Conservation (phyloP, 2,888 invertebrate species). For the Plagodis dolabraria region DNA sequence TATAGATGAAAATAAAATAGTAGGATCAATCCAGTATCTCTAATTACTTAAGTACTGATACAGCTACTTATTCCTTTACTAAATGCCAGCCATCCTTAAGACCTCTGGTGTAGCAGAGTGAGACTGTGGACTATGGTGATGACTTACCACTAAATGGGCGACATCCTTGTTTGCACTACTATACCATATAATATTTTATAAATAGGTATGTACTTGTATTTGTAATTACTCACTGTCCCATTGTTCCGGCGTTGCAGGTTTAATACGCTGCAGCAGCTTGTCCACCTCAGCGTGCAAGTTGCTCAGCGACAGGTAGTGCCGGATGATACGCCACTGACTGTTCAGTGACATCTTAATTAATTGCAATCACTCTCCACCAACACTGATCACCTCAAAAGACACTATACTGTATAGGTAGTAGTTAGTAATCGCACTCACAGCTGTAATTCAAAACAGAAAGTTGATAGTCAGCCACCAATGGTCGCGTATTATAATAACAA, state of each 20-base stretch:
- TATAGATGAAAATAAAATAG: too few species aligned
- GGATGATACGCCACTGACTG: slow-evolving; percentile 73
- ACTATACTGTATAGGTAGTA: not conserved
- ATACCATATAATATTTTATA: too few species aligned
- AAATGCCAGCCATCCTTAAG: too few species aligned
- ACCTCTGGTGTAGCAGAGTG: too few species aligned
- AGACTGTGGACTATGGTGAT: too few species aligned
- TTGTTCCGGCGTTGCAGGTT: slow-evolving; percentile 59
- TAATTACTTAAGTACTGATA: too few species aligned
- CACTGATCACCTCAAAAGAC: not conserved
- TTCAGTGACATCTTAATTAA: slow-evolving; percentile 69
- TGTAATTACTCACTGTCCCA: slow-evolving; percentile 70
- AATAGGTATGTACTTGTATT: not conserved
- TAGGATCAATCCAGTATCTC: too few species aligned
- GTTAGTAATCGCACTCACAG: not conserved
- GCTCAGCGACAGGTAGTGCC: slow-evolving; percentile 69
- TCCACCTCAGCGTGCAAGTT: slow-evolving; percentile 71
- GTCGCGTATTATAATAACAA: not conserved
- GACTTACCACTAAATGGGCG: too few species aligned
- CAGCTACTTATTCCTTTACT: too few species aligned
- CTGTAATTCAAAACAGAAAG: not conserved
- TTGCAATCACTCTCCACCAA: not conserved
- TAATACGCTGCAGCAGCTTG: slow-evolving; percentile 68
- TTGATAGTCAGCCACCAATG: not conserved
- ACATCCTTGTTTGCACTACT: too few species aligned